Evolutionary conservation across 2,113 vertebrate species (phyloP), one percentile per base, ranked within the genome.

Genomic region (Lipophrys pholis): DNA sequence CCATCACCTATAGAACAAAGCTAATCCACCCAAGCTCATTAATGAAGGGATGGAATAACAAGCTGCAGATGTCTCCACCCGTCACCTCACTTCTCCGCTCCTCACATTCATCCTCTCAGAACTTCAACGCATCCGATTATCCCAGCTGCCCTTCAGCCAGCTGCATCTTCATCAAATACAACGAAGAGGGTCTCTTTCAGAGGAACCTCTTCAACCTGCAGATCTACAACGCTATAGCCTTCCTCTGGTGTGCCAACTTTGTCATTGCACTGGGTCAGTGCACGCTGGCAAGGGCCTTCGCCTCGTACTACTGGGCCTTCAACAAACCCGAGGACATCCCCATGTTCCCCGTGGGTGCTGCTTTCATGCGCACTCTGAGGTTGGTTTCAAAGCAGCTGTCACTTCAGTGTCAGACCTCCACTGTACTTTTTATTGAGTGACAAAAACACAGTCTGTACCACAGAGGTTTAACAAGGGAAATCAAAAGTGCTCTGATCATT

Each of bases 251-350:
- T 6, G 75, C 92, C 35, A 97, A 97, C 92, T 97, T 96, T 14
- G 94, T 96, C 57, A 91, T 97, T 36, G 96, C 96, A 11, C 86
- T 97, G 78, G 96, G 96, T 0, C 95, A 97, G 79, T 97, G 96
- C 11, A 95, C 95, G 0, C 90, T 97, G 58, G 95, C 96, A 0
- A 96, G 96, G 0, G 94, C 96, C 57, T 97, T 97, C 17, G 94
- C 95, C 54, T 96, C 96, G 9, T 97, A 95, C 87, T 97, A 97
- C 91, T 97, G 96, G 96, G 95, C 96, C 76, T 95, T 94, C 78
- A 62, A 50, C 51, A 97, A 97, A 83, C 95, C 95, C 0, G 30
- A 1, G 0, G 95, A 96, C n/a, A 94, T 97, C 78, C 96, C 96
- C 15, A 66, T 70, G 55, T 96, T 94, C 80, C 94, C 96, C 0